A percentile compares a stretch with the other conserved stretches of the same genome.
These are phyloP conservation scores for Apodemia duryi DNA, from an alignment of 2,888 invertebrate species.

Conservation along the genomic window DNA sequence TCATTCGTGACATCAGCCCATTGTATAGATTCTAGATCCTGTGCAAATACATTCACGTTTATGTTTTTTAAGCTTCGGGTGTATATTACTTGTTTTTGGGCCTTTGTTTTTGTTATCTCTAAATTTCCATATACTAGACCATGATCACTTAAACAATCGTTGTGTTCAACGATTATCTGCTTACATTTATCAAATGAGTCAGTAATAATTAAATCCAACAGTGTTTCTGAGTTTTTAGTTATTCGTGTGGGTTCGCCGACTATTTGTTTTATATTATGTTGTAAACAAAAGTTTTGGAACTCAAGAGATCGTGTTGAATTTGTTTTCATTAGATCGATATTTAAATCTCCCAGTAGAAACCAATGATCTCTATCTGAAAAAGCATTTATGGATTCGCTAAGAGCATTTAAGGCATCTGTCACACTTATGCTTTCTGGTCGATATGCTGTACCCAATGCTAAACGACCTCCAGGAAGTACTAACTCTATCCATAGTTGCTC, in stretches of 20 bases:
- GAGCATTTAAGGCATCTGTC: conserved; percentile 21
- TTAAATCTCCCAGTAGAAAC: conserved; percentile 27
- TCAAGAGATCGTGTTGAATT: conserved; percentile 5
- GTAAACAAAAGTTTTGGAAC: conserved; percentile 16
- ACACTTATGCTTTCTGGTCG: conserved; percentile 23
- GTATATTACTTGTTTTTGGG: not conserved
- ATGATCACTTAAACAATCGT: conserved; percentile 22
- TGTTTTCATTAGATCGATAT: conserved; percentile 23
- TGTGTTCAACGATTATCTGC: conserved; percentile 22
- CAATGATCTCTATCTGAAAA: conserved; percentile 17
- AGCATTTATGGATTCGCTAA: conserved; percentile 24
- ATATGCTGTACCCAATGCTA: conserved; percentile 25
- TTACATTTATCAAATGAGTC: conserved; percentile 15
- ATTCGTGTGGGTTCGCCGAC: conserved; percentile 25
- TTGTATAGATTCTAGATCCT: conserved; percentile 9
- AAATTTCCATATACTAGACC: conserved; percentile 17
- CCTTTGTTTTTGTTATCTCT: not conserved
- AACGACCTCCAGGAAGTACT: conserved; percentile 16
- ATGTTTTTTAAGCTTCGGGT: not conserved
- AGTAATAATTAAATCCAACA: conserved; percentile 22
- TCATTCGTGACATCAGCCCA: conserved; percentile 11
- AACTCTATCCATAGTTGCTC: conserved; percentile 30
- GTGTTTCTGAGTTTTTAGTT: conserved; percentile 18
- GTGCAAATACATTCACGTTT: not conserved
- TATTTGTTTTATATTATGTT: conserved; percentile 22